Evolutionary conservation across 2,888 invertebrate genomes (phyloP).

Genomic region (Malachius bipustulatus): DNA sequence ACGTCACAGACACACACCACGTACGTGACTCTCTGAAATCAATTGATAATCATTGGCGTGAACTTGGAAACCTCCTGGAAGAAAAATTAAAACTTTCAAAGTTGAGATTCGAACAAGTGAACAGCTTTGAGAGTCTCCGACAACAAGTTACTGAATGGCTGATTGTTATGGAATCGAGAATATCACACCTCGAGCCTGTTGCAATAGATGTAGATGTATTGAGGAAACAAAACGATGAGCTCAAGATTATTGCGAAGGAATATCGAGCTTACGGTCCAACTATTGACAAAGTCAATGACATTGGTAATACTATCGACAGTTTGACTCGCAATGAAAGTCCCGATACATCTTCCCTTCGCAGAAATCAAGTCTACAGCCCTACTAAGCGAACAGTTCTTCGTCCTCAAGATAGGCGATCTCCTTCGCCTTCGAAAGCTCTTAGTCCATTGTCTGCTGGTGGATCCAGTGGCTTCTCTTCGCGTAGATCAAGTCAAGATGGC

Average conservation of each 20-base stretch:
- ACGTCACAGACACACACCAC: conserved; percentile 75
- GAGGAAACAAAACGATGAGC: conserved; percentile 70
- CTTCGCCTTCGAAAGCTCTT: conserved; percentile 64
- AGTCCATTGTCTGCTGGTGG: conserved; percentile 77
- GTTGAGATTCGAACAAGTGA: conserved; percentile 73
- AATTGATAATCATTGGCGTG: conserved; percentile 81
- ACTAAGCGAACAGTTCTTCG: conserved; percentile 66
- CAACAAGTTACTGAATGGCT: conserved; percentile 81
- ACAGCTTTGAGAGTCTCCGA: conserved; percentile 73
- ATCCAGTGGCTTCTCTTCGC: conserved; percentile 87
- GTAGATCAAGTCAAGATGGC: conserved; percentile 83
- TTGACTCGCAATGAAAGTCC: conserved; percentile 63
- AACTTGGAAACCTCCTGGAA: conserved; percentile 67
- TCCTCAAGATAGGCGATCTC: conserved; percentile 63
- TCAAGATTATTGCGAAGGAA: conserved; percentile 77
- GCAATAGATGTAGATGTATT: conserved; percentile 80
- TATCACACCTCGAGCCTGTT: conserved; percentile 68
- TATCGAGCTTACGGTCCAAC: conserved; percentile 75
- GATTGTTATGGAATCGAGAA: conserved; percentile 61
- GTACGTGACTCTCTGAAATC: conserved; percentile 75
- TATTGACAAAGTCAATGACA: conserved; percentile 83
- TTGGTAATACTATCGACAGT: conserved; percentile 77
- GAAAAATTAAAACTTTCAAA: conserved; percentile 76
- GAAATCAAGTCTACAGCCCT: conserved; percentile 62
- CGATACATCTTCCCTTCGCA: conserved; percentile 66